Conservation (phyloP, 2,888 invertebrate genomes). For the Prostheceraeus crozeri region DNA sequence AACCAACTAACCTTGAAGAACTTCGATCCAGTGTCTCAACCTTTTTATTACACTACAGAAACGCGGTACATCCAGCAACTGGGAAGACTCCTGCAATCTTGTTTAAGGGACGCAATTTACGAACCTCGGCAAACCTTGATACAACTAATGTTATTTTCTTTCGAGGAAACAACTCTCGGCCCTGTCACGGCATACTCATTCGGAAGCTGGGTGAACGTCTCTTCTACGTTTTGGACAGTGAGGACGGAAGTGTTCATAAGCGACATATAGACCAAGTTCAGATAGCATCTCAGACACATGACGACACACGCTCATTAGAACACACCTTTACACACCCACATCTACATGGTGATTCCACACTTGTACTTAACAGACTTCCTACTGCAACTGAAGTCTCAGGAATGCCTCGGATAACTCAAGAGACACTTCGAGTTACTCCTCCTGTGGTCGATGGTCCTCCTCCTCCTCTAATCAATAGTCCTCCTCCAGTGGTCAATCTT, state of each 20-base stretch:
- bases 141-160: conserved; percentile 28
- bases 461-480: no score
- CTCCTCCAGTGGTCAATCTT: no score
- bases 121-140: conserved; percentile 16
- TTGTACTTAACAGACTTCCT: no score
- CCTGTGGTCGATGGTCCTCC: no score
- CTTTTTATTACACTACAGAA: conserved; percentile 1
- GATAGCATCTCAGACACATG: no score
- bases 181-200: conserved; percentile 17
- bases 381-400: no score
- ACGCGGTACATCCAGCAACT: conserved; percentile 4
- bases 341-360: no score
- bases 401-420: no score
- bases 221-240: conserved; percentile 13
- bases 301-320: no score
- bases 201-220: neutral
- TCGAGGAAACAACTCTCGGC: conserved; percentile 17
- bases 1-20: neutral
- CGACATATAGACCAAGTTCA: conserved; percentile 30
- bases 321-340: no score
- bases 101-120: neutral
- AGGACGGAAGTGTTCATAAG: conserved; percentile 13
- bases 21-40: neutral
- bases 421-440: no score
- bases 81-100: neutral